These are phyloP conservation scores for Catocala sponsa DNA, from an alignment of 2,888 invertebrate genomes.

Conservation along the genomic window DNA sequence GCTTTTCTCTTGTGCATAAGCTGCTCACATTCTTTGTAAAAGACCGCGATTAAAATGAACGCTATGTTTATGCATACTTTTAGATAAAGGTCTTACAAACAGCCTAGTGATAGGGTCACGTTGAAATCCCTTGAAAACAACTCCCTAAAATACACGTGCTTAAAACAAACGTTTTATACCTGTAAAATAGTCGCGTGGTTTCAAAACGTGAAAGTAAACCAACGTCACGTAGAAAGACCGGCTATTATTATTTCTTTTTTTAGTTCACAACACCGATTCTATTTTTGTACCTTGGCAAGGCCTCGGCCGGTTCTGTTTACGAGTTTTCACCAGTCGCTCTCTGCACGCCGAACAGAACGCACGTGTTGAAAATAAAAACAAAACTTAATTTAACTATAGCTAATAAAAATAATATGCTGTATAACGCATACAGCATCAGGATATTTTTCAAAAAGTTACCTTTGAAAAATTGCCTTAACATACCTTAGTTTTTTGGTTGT, in stretches of 20 bases:
- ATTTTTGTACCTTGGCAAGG: conserved; percentile 75
- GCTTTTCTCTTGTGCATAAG: too few relatives aligned
- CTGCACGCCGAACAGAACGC: conserved; percentile 49
- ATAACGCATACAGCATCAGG: conserved; percentile 71
- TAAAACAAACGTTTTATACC: background rate
- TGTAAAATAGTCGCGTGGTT: conserved; percentile 12
- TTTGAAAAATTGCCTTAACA: conserved; percentile 57
- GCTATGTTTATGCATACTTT: too few relatives aligned
- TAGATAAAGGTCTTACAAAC: too few relatives aligned
- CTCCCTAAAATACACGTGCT: too few relatives aligned
- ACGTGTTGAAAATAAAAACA: conserved; percentile 52
- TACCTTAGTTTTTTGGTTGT: conserved; percentile 37
- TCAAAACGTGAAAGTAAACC: conserved; percentile 39
- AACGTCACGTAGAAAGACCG: conserved; percentile 27
- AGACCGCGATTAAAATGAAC: too few relatives aligned
- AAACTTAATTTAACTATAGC: conserved; percentile 33
- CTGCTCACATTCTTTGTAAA: too few relatives aligned
- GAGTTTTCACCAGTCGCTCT: conserved; percentile 60
- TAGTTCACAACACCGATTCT: conserved; percentile 55
- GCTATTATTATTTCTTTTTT: conserved; percentile 40
- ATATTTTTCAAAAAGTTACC: conserved; percentile 71
- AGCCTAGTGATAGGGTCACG: too few relatives aligned
- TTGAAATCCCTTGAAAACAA: too few relatives aligned
- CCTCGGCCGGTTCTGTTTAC: conserved; percentile 55
- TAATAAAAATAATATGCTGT: conserved; percentile 74